A percentile compares a stretch with the other conserved stretches of the same genome.
Conservation (phyloP, 2,797 vertebrate genomes). For the Sebastolobus altivelis region DNA sequence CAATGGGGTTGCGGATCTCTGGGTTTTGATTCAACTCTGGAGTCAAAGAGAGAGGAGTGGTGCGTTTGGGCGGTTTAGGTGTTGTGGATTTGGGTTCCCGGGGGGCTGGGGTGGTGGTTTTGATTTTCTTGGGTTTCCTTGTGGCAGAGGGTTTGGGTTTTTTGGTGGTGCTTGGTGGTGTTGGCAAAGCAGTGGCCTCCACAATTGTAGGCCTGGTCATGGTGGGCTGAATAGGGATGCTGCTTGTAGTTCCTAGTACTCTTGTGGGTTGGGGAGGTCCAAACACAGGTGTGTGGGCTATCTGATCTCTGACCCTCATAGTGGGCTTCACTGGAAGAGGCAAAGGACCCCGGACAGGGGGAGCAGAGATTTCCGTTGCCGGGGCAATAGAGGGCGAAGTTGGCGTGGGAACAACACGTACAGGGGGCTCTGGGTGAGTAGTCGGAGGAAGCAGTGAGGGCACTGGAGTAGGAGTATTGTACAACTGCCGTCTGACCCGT, state of each 20-base stretch:
- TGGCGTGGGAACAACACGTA: conserved; percentile 93
- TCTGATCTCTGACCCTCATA: conserved; percentile 91
- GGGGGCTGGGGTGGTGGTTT: conserved; percentile 88
- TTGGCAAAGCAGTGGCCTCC: conserved; percentile 91
- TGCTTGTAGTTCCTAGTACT: conserved; percentile 90
- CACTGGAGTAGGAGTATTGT: conserved; percentile 92
- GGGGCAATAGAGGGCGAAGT: conserved; percentile 94
- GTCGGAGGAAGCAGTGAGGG: conserved; percentile 92
- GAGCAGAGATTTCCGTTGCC: conserved; percentile 90
- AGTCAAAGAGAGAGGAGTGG: conserved; percentile 85
- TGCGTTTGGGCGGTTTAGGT: conserved; percentile 85
- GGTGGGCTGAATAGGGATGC: conserved; percentile 89
- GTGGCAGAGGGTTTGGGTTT: conserved; percentile 89
- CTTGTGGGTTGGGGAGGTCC: conserved; percentile 94
- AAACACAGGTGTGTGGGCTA: conserved; percentile 93
- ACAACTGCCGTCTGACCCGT: conserved; percentile 91
- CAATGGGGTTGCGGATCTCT: conserved; percentile 92
- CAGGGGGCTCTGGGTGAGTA: conserved; percentile 90
- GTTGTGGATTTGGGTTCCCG: conserved; percentile 90
- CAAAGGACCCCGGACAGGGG: conserved; percentile 92
- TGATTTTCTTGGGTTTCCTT: conserved; percentile 89
- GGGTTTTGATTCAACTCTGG: conserved; percentile 89
- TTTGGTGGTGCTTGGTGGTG: conserved; percentile 91
- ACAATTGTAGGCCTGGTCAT: conserved; percentile 89
- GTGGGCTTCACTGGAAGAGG: conserved; percentile 94